Percentiles rank a stretch among this genome's conserved stretches.
These are phyloP conservation scores for Trissoscelio sp. DNA, from an alignment of 2,888 invertebrate genomes.

Conservation along the genomic window DNA sequence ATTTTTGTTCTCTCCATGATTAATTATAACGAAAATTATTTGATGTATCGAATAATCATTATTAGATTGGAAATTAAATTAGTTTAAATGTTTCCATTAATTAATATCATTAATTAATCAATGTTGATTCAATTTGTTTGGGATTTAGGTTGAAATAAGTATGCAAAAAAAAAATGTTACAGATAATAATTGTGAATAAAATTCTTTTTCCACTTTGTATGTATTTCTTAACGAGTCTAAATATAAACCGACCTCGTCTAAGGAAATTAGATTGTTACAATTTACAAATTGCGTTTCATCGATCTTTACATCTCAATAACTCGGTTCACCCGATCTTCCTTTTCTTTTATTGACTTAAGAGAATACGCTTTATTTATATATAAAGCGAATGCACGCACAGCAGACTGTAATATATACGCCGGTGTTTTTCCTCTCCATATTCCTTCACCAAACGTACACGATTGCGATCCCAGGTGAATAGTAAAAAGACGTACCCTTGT, in stretches of 20 bases:
- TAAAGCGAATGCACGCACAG: slow-evolving; percentile 57
- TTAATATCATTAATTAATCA: too few species aligned
- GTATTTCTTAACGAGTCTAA: not conserved
- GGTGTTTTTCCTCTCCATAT: slow-evolving; percentile 59
- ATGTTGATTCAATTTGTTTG: too few species aligned
- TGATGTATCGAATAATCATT: too few species aligned
- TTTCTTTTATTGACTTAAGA: slow-evolving; percentile 59
- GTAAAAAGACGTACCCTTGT: slow-evolving; percentile 68
- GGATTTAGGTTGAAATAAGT: too few species aligned
- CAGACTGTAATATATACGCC: slow-evolving; percentile 40
- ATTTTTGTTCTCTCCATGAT: too few species aligned
- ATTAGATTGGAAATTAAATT: too few species aligned
- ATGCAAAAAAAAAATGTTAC: not conserved
- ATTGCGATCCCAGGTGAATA: slow-evolving; percentile 68
- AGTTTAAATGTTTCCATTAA: too few species aligned
- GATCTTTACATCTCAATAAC: slow-evolving; percentile 55
- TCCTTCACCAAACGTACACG: slow-evolving; percentile 54
- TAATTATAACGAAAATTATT: too few species aligned
- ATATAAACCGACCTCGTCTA: slow-evolving; percentile 7
- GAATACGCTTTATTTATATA: slow-evolving; percentile 62
- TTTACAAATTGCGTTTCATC: slow-evolving; percentile 62
- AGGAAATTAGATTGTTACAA: slow-evolving; percentile 56
- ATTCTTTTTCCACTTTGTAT: not conserved
- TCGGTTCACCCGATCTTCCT: not conserved
- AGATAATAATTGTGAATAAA: too few species aligned